Evolutionary conservation across 2,113 vertebrate genomes (phyloP).

Genomic region (Periophthalmus modestus): DNA sequence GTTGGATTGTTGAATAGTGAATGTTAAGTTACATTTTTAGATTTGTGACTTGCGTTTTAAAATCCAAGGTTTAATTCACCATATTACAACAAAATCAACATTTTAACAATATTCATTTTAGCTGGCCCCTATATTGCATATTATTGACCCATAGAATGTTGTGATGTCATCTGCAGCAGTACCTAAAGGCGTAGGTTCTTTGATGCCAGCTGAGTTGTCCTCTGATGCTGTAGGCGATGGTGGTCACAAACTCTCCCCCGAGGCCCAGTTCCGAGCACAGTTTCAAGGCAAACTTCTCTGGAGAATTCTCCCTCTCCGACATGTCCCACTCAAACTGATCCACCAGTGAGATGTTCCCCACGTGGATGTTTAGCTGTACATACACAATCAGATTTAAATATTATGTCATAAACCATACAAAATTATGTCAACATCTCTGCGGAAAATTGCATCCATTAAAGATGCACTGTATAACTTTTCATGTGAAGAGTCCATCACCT

Average conservation of each 20-base stretch:
- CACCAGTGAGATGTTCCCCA: constrained; percentile 98
- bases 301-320: constrained; percentile 98
- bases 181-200: constrained; percentile 99
- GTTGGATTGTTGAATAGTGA: too few relatives aligned
- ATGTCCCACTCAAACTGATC: constrained; percentile 99
- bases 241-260: constrained; percentile 97
- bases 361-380: constrained; percentile 92
- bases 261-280: constrained; percentile 97
- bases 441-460: too few relatives aligned
- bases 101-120: too few relatives aligned
- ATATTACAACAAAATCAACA: too few relatives aligned
- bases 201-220: constrained; percentile 99
- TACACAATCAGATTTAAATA: not conserved
- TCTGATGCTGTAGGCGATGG: constrained; percentile 98
- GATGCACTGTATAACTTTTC: too few relatives aligned
- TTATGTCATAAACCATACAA: too few relatives aligned
- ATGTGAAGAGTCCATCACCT: too few relatives aligned
- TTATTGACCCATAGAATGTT: too few relatives aligned
- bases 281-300: constrained; percentile 97
- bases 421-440: too few relatives aligned
- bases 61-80: too few relatives aligned
- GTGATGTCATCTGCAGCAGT: not conserved
- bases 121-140: too few relatives aligned
- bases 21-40: not conserved
- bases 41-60: too few relatives aligned